A percentile compares a stretch with the other conserved stretches of the same genome.
These are phyloP conservation scores for Tachina fera DNA, from an alignment of 2,888 invertebrate genomes.

Conservation along the genomic window DNA sequence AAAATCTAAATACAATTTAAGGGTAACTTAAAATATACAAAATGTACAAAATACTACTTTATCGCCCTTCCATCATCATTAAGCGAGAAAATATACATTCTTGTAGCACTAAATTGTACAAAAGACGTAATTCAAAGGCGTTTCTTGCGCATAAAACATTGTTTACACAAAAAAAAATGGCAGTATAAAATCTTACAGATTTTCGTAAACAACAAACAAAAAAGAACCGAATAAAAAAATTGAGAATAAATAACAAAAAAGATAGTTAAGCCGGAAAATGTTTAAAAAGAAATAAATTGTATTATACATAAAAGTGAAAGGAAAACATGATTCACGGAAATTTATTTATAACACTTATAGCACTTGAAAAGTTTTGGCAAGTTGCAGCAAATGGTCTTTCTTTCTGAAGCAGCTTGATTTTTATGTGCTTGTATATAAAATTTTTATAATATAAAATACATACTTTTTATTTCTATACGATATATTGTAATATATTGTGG, in stretches of 20 bases:
- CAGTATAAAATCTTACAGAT: background rate
- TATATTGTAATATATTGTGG: no score
- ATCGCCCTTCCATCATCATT: background rate
- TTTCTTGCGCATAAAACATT: background rate
- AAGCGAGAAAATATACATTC: background rate
- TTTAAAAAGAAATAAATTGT: background rate
- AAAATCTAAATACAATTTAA: background rate
- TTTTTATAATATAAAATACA: background rate
- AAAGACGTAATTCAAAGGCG: background rate
- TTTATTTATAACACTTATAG: background rate
- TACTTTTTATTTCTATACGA: background rate
- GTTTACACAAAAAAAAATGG: conserved; percentile 14
- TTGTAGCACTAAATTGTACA: background rate
- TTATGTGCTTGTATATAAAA: background rate
- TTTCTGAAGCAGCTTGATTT: background rate
- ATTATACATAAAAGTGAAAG: background rate
- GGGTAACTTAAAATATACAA: background rate
- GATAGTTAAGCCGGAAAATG: background rate
- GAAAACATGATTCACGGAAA: background rate
- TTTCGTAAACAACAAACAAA: background rate
- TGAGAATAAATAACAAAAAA: background rate
- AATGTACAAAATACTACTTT: background rate
- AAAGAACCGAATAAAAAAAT: background rate
- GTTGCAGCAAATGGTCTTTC: background rate
- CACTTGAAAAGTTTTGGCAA: background rate